phyloP scores from a whole-genome alignment of 2,888 invertebrate genomes.

The Neuroscelio doddi region DNA sequence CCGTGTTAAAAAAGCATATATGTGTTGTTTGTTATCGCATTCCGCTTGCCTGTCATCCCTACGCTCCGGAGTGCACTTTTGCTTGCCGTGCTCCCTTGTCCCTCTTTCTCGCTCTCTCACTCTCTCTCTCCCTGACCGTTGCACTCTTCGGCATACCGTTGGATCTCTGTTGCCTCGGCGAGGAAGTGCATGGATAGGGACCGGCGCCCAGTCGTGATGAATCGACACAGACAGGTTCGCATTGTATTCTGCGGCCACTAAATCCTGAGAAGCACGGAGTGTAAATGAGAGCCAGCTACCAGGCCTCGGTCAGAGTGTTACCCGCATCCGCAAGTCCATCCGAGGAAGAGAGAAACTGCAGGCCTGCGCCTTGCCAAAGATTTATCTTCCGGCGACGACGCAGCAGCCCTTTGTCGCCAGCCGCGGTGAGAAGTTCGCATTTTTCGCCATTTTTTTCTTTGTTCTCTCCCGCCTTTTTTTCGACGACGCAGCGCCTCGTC shows the following conservation, averaged over 20 bases:
- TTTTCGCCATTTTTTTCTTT: slow-evolving; percentile 67
- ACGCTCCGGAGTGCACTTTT: slow-evolving; percentile 33
- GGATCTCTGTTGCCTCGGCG: slow-evolving; percentile 62
- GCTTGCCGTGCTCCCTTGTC: slow-evolving; percentile 1
- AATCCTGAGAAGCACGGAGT: slow-evolving; percentile 67
- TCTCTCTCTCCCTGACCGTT: not conserved
- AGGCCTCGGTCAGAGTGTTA: slow-evolving; percentile 28
- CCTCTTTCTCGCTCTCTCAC: not conserved
- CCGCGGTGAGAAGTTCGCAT: slow-evolving; percentile 70
- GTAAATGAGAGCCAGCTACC: slow-evolving; percentile 67
- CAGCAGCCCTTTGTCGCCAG: slow-evolving; percentile 65
- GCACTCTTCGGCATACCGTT: slow-evolving; percentile 44
- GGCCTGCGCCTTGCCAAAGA: slow-evolving; percentile 49
- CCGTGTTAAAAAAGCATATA: too few relatives aligned
- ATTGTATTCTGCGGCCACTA: slow-evolving; percentile 71
- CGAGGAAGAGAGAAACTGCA: slow-evolving; percentile 28
- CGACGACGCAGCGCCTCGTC: too few relatives aligned
- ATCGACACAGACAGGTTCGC: slow-evolving; percentile 71
- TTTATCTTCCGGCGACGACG: slow-evolving; percentile 59
- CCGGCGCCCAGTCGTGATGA: slow-evolving; percentile 62
- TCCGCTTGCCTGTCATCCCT: slow-evolving; percentile 11
- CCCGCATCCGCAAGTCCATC: slow-evolving; percentile 42
- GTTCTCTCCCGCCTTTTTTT: slow-evolving; percentile 34
- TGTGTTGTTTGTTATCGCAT: slow-evolving; percentile 47
- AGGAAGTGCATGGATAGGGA: slow-evolving; percentile 60